phyloP scores from a whole-genome alignment of 2,797 vertebrate species.

The Oreortyx pictus region DNA sequence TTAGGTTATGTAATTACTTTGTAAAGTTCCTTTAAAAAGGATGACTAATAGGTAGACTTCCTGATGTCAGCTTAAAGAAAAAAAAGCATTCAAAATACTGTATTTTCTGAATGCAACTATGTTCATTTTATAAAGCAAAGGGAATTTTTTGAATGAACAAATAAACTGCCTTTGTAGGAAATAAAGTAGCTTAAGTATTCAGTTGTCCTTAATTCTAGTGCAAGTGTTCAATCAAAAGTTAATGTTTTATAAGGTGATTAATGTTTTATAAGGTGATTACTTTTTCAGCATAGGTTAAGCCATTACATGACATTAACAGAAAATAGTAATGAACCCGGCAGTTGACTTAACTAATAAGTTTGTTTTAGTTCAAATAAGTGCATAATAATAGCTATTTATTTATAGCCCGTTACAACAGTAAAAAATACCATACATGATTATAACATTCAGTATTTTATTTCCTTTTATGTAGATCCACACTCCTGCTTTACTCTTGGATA shows the following conservation, averaged over 20 bases:
- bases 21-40: not conserved
- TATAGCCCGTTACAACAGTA: not conserved
- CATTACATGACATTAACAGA: not conserved
- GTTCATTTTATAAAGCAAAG: not conserved
- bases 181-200: not conserved
- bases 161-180: not conserved
- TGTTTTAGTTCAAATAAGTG: not conserved
- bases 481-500: not conserved
- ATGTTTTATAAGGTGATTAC: slow-evolving; percentile 27
- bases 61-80: not conserved
- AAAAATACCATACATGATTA: not conserved
- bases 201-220: not conserved
- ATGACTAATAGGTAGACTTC: not conserved
- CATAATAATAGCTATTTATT: not conserved
- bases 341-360: not conserved
- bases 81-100: not conserved
- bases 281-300: slow-evolving; percentile 35
- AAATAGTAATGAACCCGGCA: not conserved
- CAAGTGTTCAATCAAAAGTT: slow-evolving; percentile 27
- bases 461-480: not conserved
- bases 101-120: not conserved
- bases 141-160: not conserved
- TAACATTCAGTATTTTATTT: not conserved
- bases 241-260: slow-evolving; percentile 24
- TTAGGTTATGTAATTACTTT: not conserved